Percentiles rank a stretch among this genome's conserved stretches.
Evolutionary conservation across 1,140 invertebrate genomes (phyloP).

Genomic region (Dolichoris vasculosae): DNA sequence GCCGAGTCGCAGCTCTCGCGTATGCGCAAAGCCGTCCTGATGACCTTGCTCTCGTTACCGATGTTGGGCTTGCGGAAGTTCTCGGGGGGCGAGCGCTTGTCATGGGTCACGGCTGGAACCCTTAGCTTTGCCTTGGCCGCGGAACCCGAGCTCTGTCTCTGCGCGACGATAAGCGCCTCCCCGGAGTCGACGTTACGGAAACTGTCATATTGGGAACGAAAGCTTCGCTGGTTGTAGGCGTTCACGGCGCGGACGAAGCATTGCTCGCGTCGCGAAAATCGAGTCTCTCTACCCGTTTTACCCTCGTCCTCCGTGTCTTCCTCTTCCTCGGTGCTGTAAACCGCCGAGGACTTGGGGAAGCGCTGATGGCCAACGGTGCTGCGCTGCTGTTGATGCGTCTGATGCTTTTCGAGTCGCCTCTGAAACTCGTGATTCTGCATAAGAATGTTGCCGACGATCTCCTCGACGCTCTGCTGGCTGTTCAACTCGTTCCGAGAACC

Average conservation of each 20-base stretch:
- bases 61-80: constrained; percentile 66
- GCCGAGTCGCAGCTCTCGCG: constrained; percentile 58
- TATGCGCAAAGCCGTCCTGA: constrained; percentile 65
- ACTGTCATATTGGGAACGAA: constrained; percentile 67
- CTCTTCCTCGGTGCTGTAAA: constrained; percentile 68
- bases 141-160: not conserved
- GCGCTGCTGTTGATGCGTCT: constrained; percentile 15
- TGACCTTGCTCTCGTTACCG: constrained; percentile 66
- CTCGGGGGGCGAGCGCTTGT: constrained; percentile 66
- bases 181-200: constrained; percentile 56
- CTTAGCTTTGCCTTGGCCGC: not conserved
- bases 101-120: constrained; percentile 37
- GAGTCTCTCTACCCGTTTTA: constrained; percentile 38
- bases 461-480: constrained; percentile 79
- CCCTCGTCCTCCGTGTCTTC: constrained; percentile 40
- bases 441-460: constrained; percentile 87
- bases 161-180: constrained; percentile 1
- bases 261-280: constrained; percentile 57
- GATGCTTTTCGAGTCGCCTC: constrained; percentile 80
- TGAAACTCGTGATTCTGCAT: constrained; percentile 90
- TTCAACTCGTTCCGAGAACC: constrained; percentile 56
- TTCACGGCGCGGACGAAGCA: constrained; percentile 63
- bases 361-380: constrained; percentile 70
- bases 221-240: constrained; percentile 61
- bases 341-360: constrained; percentile 66